These are phyloP conservation scores for Drosophila paulistorum DNA, from an alignment of 1,140 invertebrate species.

Conservation along the genomic window DNA sequence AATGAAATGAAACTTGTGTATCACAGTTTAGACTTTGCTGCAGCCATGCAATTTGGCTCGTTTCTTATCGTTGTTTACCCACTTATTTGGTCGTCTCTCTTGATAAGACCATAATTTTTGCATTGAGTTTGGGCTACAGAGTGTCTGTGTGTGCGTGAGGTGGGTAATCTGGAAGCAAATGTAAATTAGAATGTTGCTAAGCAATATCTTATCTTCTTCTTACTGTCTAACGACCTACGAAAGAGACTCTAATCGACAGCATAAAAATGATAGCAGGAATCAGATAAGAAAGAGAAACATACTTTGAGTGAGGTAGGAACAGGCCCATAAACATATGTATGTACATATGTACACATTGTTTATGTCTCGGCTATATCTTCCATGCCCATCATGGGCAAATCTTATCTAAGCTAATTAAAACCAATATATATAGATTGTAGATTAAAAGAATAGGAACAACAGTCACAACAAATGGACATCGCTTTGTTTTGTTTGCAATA, in stretches of 20 bases:
- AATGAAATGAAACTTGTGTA: background rate
- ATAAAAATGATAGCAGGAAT: slow-evolving; percentile 28
- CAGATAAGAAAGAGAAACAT: background rate
- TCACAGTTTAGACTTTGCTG: too few species aligned
- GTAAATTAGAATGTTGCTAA: slow-evolving; percentile 39
- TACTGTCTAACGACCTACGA: slow-evolving; percentile 4
- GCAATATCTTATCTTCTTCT: slow-evolving; percentile 40
- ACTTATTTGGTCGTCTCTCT: slow-evolving; percentile 18
- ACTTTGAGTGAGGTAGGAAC: slow-evolving; percentile 8
- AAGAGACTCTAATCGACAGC: slow-evolving; percentile 32
- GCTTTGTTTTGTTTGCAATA: background rate
- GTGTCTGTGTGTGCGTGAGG: background rate
- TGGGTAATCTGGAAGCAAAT: slow-evolving; percentile 44
- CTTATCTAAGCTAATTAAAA: slow-evolving; percentile 14
- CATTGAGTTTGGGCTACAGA: slow-evolving; percentile 13
- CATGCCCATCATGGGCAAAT: slow-evolving; percentile 4
- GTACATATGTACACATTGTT: background rate
- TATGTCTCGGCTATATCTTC: background rate
- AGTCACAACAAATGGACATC: background rate
- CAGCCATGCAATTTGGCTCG: too few species aligned
- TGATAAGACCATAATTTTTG: slow-evolving; percentile 52
- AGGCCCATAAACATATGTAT: background rate
- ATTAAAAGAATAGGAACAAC: background rate
- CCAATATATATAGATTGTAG: slow-evolving; percentile 5
- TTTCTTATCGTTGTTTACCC: slow-evolving; percentile 14